Base-by-base conservation (phyloP, 2,888 invertebrate genomes). In the Drosophila imparisetae region DNA sequence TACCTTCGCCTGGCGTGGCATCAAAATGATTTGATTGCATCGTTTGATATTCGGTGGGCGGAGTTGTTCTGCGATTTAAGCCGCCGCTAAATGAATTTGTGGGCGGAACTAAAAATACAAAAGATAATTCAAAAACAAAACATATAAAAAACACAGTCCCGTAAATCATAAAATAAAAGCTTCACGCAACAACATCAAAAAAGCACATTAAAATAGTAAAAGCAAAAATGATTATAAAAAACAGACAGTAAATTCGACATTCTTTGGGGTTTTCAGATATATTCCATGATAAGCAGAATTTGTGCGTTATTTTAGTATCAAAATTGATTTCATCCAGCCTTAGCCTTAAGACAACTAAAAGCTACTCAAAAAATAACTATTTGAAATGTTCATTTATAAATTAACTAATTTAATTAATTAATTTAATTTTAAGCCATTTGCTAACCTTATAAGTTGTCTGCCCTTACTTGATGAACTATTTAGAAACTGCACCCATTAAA, bases 1-100 rank as follows among this genome's bases (percentile, higher is more conserved):
- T 92, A 92, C 93, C 93, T 92, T 93, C 93, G 71, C 90, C 91
- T 67, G 89, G 86, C 71, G 80, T 81, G 66, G 74, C 77, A 66
- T 87, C 81, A 66, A 83, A 85, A 48, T 81, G 79, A 79, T 85
- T 89, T 72, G 91, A 86, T 62, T 91, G 90, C 72, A 83, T 79
- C 66, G 82, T 78, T 85, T 91, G 91, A 72, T 87, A 86, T 48
- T 92, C 92, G 75, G 83, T 89, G 71, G 92, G 91, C 77, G 92
- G 91, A 49, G 91, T 91, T 68, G 88, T 80, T 80, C 90, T 91
- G 64, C 91, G 90, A 66, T 88, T 86, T 48, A 87, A 52, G 74
- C 83, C 78, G 63, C 85, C 85, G 78, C 89, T 90, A 73, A 86
- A 82, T 61, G 90, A 83, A 82, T 90, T 88, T 75, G 83, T 85